Percentiles rank a stretch among this genome's conserved stretches.
These are phyloP conservation scores for Lasioglossum oenotherae DNA, from an alignment of 2,888 invertebrate species.

Conservation along the genomic window DNA sequence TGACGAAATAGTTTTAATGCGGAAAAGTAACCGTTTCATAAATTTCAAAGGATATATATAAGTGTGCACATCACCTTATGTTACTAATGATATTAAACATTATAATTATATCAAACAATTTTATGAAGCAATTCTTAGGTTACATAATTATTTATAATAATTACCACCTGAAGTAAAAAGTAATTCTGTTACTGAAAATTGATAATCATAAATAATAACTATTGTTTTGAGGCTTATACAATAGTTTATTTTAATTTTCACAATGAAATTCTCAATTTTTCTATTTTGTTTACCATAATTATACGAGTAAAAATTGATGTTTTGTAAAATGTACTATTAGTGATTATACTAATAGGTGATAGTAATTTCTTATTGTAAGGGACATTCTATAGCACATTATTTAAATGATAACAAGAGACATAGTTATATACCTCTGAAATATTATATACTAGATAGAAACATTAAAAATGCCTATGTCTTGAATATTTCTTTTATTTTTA, in stretches of 20 bases:
- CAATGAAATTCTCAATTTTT: neutral
- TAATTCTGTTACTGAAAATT: neutral
- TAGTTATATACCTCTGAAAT: neutral
- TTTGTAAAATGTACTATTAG: neutral
- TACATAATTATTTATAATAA: constrained; percentile 2
- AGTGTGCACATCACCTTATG: neutral
- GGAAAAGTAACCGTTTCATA: neutral
- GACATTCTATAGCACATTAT: constrained; percentile 6
- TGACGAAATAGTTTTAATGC: constrained; percentile 1
- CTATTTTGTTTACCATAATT: neutral
- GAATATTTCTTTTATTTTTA: constrained; percentile 72
- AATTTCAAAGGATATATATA: neutral
- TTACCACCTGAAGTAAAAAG: neutral
- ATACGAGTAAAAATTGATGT: neutral
- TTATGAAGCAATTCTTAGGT: neutral
- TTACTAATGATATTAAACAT: neutral
- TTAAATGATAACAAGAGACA: constrained; percentile 13
- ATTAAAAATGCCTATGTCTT: constrained; percentile 48
- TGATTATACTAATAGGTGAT: constrained; percentile 5
- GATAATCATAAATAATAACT: constrained; percentile 7
- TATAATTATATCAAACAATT: neutral
- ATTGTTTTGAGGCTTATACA: neutral
- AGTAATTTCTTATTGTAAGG: constrained; percentile 6
- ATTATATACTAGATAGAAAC: constrained; percentile 24
- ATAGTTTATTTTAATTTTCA: constrained; percentile 12